A percentile compares a stretch with the other conserved stretches of the same genome.
Evolutionary conservation across 2,113 vertebrate genomes (phyloP).

Genomic region (Acanthisitta chloris): DNA sequence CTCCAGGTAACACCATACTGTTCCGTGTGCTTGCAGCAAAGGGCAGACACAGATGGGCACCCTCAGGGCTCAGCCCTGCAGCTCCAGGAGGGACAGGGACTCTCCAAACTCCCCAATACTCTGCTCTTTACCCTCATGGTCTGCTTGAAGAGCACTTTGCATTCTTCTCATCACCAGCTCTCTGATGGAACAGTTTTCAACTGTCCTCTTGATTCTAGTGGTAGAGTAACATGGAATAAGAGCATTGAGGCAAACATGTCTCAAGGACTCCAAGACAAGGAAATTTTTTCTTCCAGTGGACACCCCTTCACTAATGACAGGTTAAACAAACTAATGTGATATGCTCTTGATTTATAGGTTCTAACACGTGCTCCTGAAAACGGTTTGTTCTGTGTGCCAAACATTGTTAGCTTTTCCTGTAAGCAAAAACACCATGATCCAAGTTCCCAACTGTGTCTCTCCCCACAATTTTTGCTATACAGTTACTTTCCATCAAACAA

Average conservation of each 20-base stretch:
- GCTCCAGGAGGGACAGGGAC: not conserved
- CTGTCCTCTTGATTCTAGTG: not conserved
- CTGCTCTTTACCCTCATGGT: not conserved
- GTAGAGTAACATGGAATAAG: not conserved
- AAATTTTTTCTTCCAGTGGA: not conserved
- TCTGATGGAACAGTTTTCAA: not conserved
- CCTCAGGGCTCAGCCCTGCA: not conserved
- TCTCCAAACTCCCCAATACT: not conserved
- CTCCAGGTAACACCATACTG: too few species aligned
- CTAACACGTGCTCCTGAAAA: not conserved
- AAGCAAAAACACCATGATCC: not conserved
- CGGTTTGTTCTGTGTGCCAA: not conserved
- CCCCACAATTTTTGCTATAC: not conserved
- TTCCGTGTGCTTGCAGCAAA: not conserved
- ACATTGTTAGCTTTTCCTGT: not conserved
- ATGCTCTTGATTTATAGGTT: not conserved
- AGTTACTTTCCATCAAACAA: not conserved
- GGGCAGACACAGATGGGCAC: not conserved
- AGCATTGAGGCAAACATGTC: not conserved
- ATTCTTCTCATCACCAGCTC: not conserved
- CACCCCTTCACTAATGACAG: not conserved
- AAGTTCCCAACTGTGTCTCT: not conserved
- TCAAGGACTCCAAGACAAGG: not conserved
- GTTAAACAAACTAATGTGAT: not conserved
- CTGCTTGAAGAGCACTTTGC: not conserved